phyloP scores from a whole-genome alignment of 2,113 vertebrate species.

The Varanus salvator region DNA sequence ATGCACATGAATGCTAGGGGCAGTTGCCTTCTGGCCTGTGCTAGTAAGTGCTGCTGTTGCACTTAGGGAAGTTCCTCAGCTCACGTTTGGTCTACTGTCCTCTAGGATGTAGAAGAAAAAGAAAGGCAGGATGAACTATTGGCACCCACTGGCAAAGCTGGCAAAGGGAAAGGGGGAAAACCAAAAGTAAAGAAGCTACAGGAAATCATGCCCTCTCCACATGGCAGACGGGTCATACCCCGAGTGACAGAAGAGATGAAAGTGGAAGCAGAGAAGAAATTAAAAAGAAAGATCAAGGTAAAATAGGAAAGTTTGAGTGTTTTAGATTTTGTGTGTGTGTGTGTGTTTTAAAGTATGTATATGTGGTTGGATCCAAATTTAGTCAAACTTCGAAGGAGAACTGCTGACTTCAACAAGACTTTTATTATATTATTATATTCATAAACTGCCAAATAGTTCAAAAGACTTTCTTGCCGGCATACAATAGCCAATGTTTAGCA shows the following conservation, averaged over 20 bases:
- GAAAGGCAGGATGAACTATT: constrained; percentile 78
- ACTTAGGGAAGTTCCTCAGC: background rate
- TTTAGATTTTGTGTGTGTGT: background rate
- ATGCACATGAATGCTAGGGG: background rate
- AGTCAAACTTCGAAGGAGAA: too few species aligned
- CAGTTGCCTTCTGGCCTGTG: background rate
- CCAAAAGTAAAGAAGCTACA: constrained; percentile 80
- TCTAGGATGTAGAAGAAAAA: constrained; percentile 82
- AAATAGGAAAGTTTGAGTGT: background rate
- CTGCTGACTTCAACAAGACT: too few species aligned
- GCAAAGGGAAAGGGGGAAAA: constrained; percentile 83
- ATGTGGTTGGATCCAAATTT: background rate
- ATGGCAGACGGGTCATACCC: constrained; percentile 88
- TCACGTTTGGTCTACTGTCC: background rate
- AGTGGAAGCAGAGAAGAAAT: constrained; percentile 88
- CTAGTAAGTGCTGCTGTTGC: background rate
- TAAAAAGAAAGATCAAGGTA: constrained; percentile 88
- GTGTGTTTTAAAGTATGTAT: background rate
- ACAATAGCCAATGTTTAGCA: too few species aligned
- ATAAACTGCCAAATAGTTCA: too few species aligned
- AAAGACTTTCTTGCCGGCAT: too few species aligned
- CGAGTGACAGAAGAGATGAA: constrained; percentile 92
- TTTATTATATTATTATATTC: too few species aligned
- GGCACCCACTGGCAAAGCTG: constrained; percentile 59
- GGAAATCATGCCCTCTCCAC: constrained; percentile 89